Evolutionary conservation across 2,113 vertebrate genomes (phyloP).

Genomic region (Paralichthys olivaceus): DNA sequence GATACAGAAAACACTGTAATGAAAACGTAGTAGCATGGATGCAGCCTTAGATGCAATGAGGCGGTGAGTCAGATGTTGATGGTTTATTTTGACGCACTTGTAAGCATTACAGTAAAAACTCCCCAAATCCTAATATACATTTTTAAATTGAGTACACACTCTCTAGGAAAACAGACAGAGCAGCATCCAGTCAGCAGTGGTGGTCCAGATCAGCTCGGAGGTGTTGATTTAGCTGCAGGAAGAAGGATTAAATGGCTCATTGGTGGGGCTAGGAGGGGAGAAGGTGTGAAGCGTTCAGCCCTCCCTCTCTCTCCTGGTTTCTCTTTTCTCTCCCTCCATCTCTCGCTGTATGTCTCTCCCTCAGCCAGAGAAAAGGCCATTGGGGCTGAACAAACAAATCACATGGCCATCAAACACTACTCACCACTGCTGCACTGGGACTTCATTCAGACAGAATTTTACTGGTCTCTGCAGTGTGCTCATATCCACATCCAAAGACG

Average conservation of each 20-base stretch:
- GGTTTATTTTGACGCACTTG: neutral
- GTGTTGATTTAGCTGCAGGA: slow-evolving; percentile 85
- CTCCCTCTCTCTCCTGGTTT: slow-evolving; percentile 43
- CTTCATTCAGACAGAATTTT: slow-evolving; percentile 82
- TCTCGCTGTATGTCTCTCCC: slow-evolving; percentile 39
- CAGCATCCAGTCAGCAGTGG: slow-evolving; percentile 51
- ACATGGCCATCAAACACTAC: slow-evolving; percentile 90
- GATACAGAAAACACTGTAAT: too few relatives aligned
- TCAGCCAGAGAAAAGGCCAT: slow-evolving; percentile 85
- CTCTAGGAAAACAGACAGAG: slow-evolving; percentile 18
- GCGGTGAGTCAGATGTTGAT: neutral
- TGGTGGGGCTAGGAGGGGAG: slow-evolving; percentile 88
- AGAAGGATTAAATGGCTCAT: slow-evolving; percentile 94
- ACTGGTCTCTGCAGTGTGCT: slow-evolving; percentile 76
- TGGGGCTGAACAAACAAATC: slow-evolving; percentile 93
- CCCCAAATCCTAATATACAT: neutral
- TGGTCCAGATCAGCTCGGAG: slow-evolving; percentile 62
- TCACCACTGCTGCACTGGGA: slow-evolving; percentile 81
- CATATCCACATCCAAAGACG: slow-evolving; percentile 58
- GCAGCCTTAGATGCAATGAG: slow-evolving; percentile 8
- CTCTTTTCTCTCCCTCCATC: slow-evolving; percentile 55
- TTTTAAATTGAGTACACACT: neutral
- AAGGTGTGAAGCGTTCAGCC: slow-evolving; percentile 88
- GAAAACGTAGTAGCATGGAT: too few relatives aligned
- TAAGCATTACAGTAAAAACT: neutral